A percentile compares a stretch with the other conserved stretches of the same genome.
Evolutionary conservation across 2,888 invertebrate species (phyloP).

Genomic region (Dasysyrphus albostriatus): DNA sequence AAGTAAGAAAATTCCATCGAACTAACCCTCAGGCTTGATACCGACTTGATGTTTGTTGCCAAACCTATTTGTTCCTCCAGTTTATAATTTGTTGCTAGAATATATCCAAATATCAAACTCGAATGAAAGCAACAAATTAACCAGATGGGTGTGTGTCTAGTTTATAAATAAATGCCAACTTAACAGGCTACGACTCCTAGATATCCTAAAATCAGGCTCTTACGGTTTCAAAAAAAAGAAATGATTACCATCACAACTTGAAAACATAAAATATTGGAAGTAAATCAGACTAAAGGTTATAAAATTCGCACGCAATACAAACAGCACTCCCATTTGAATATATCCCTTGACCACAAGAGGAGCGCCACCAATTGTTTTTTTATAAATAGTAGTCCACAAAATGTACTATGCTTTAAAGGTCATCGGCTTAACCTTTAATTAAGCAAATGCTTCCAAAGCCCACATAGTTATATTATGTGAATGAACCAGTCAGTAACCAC

Average conservation of each 20-base stretch:
- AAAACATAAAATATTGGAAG: not conserved
- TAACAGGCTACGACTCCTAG: too few species aligned
- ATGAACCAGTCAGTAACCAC: slow-evolving; percentile 17
- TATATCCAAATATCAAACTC: too few species aligned
- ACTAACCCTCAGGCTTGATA: too few species aligned
- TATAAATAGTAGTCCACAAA: not conserved
- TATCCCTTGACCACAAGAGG: slow-evolving; percentile 55
- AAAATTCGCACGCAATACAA: slow-evolving; percentile 43
- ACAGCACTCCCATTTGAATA: slow-evolving; percentile 35
- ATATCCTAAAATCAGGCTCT: not conserved
- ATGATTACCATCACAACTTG: not conserved
- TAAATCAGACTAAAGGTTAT: slow-evolving; percentile 52
- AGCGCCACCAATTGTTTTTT: slow-evolving; percentile 27
- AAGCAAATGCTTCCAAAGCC: slow-evolving; percentile 33
- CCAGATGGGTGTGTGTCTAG: too few species aligned
- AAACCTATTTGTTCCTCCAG: too few species aligned
- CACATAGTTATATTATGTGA: slow-evolving; percentile 21
- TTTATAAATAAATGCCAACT: too few species aligned
- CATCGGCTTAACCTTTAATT: slow-evolving; percentile 64
- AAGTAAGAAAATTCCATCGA: too few species aligned
- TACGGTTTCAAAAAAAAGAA: not conserved
- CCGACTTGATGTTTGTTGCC: too few species aligned
- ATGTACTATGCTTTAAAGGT: slow-evolving; percentile 43
- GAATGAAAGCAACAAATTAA: too few species aligned
- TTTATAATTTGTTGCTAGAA: too few species aligned